A percentile compares a stretch with the other conserved stretches of the same genome.
phyloP scores from a whole-genome alignment of 2,888 invertebrate species.

The Acleris literana region DNA sequence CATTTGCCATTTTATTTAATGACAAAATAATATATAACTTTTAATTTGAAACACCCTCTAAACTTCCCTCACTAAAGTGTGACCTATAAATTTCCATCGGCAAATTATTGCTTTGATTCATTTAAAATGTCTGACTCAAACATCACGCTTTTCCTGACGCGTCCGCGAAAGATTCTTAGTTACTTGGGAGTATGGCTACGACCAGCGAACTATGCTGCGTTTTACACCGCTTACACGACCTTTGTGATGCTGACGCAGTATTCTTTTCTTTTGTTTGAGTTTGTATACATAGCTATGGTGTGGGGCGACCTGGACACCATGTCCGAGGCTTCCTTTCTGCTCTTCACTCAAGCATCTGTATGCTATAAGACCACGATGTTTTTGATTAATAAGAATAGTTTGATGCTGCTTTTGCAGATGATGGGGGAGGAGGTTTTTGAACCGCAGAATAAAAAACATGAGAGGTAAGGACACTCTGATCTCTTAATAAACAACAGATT shows the following conservation, averaged over 20 bases:
- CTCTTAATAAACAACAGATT: no score
- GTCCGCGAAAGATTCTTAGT: conserved; percentile 56
- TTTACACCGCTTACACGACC: conserved; percentile 52
- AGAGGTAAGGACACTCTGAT: conserved; percentile 52
- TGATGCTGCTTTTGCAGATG: conserved; percentile 51
- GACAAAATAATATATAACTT: background rate
- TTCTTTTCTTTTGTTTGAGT: conserved; percentile 64
- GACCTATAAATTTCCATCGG: background rate
- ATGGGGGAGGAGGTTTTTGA: conserved; percentile 60
- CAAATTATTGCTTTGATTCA: background rate
- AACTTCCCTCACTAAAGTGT: background rate
- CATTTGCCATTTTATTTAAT: no score
- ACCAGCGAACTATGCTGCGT: conserved; percentile 44
- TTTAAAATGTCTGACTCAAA: conserved; percentile 49
- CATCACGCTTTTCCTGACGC: conserved; percentile 53
- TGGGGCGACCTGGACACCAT: conserved; percentile 70
- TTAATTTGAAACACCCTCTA: background rate
- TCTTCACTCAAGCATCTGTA: conserved; percentile 70
- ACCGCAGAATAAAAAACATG: conserved; percentile 53
- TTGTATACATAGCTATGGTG: conserved; percentile 62
- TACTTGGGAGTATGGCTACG: conserved; percentile 64
- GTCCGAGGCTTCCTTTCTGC: conserved; percentile 65
- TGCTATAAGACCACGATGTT: conserved; percentile 69
- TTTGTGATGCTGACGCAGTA: conserved; percentile 61
- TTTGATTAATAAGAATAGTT: conserved; percentile 53